Evolutionary conservation across 2,797 vertebrate genomes (phyloP), one percentile per base, ranked within the genome.

Genomic region (Adelosebastes latens): DNA sequence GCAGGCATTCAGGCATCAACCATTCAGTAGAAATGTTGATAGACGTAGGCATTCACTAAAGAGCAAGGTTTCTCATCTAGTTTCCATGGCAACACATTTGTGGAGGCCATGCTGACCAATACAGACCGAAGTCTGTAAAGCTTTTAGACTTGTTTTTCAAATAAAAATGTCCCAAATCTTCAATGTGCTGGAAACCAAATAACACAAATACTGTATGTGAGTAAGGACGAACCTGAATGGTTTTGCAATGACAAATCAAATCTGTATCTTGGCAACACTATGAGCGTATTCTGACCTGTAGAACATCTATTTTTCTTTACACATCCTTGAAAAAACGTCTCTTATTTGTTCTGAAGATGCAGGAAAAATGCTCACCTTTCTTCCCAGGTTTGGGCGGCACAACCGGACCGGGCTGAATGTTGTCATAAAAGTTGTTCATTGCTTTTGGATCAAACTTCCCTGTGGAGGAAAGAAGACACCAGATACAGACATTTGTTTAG

Each of bases 401-500:
- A 83, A 98, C 95, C 67, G 98, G 98, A 87, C 98, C 98, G 68
- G 98, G 96, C 90, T 98, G 96, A 94, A 99, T 97, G 89, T 98
- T 96, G 94, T 98, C 98, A 90, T 99, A 99, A 92, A 99, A 99
- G 95, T 97, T 99, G 95, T 95, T 97, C 74, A 97, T 95, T 87
- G 97, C 97, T 96, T 98, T 98, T 4, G 97, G 97, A 90, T 99
- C 98, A 95, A 99, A 98, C 93, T 99, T 99, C 66, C 97, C 98
- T 99, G 95, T 64, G 74, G 84, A 85, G 71, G 79, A 91, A 88
- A 93, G 53, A 18, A 86, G 77, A 85, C 77, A 87, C 46, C 72
- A 89, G 64, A 90, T 29, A 59, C 18, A 75, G 9, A 31, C 1
- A 36, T 72, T 82, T 74, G 27, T 84, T 89, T 70, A 64, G 1